phyloP scores from a whole-genome alignment of 2,113 vertebrate species.

The Cephalopterus ornatus region DNA sequence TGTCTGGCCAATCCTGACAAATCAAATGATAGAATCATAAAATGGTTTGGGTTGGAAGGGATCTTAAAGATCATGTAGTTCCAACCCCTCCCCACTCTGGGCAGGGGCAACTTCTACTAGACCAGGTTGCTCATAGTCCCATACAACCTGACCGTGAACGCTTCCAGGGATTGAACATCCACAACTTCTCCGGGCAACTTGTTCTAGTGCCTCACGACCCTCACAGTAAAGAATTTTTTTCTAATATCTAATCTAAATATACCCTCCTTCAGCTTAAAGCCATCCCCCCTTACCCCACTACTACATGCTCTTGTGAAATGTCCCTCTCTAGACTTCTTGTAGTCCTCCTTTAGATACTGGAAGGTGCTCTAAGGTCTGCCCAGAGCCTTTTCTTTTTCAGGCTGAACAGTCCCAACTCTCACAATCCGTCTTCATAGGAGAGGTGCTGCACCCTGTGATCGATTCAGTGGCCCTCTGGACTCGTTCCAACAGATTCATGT shows the following conservation, averaged over 20 bases:
- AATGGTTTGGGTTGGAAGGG: background rate
- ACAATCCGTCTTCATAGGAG: background rate
- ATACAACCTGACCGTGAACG: background rate
- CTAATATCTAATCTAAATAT: background rate
- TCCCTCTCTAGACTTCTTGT: rapidly evolving
- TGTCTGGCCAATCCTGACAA: background rate
- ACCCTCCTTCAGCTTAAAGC: background rate
- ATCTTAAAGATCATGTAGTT: background rate
- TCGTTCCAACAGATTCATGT: background rate
- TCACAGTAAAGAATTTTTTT: background rate
- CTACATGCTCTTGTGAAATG: background rate
- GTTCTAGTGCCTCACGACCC: background rate
- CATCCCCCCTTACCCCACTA: background rate
- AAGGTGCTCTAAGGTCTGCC: background rate
- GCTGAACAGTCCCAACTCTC: background rate
- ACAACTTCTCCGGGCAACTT: background rate
- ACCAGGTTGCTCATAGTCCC: background rate
- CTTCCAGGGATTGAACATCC: background rate
- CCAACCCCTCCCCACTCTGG: no score
- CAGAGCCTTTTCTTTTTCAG: background rate
- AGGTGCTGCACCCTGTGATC: background rate
- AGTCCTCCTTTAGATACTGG: background rate
- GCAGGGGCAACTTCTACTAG: background rate
- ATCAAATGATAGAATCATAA: background rate
- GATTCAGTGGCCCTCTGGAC: background rate